Base-by-base conservation (phyloP, 2,797 vertebrate species). In the Catharus ustulatus region DNA sequence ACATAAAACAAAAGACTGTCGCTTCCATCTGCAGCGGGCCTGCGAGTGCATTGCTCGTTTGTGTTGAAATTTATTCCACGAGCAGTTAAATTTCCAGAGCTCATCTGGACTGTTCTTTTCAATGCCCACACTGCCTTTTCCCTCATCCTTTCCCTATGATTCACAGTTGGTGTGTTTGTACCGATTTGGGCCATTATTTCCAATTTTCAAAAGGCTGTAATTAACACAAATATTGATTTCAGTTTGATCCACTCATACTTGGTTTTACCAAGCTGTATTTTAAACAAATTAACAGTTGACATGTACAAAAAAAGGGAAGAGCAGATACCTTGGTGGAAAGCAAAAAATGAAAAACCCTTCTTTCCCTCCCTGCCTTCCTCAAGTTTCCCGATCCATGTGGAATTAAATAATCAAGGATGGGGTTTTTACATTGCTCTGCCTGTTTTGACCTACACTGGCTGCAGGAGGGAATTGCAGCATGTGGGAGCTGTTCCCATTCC, bases 61-160 rank as follows among this genome's bases (percentile, higher is more conserved):
- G 88, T 71, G 48, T 90, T 94, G 93, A 97, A 97, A 97, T 96
- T 89, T 96, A 93, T 97, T 97, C 94, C 93, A 91, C 6, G 92
- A 97, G 97, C 93, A 93, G 88, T 85, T 95, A 95, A 93, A 97
- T 97, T 97, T 97, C 90, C 93, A 96, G 94, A 96, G 96, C 97
- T 97, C 96, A 95, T 95, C 94, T 97, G 97, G 97, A 96, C 97
- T 98, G 97, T 97, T 98, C 98, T 98, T 98, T 98, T 98, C 97
- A 96, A 98, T 98, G 98, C 97, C 98, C 97, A 95, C 90, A 97
- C 96, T 98, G 97, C 96, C 97, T 98, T 97, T 97, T 95, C 93
- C 97, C 95, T 97, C 93, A 97, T 97, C 92, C 45, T 87, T 96
- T 97, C 95, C 95, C 97, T 96, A 43, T 94, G 96, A 97, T 96